Percentiles rank a stretch among this genome's conserved stretches.
Conservation (phyloP, 2,797 vertebrate species). For the Anguilla megastoma region DNA sequence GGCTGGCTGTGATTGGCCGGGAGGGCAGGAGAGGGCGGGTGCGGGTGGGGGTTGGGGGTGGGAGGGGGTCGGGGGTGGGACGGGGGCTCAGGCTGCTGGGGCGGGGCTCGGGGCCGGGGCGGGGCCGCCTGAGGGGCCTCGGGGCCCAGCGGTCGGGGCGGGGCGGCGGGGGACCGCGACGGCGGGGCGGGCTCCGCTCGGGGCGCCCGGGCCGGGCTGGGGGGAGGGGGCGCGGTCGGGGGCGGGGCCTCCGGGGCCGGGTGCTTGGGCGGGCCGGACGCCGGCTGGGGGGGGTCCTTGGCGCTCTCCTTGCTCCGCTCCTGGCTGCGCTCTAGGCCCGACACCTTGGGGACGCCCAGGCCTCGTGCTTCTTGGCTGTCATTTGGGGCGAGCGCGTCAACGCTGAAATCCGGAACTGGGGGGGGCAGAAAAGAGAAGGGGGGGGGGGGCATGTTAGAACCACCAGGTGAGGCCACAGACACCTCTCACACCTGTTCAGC, state of each 20-base stretch:
- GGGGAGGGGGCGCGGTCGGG: constrained; percentile 53
- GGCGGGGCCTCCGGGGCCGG: constrained; percentile 62
- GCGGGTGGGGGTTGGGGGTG: constrained; percentile 62
- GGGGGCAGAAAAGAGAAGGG: constrained; percentile 40
- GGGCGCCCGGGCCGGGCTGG: constrained; percentile 49
- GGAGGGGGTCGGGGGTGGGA: constrained; percentile 67
- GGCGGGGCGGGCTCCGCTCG: constrained; percentile 48
- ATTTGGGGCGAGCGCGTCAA: constrained; percentile 79
- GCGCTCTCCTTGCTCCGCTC: constrained; percentile 91
- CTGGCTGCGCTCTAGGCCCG: constrained; percentile 96
- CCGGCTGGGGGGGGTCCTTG: constrained; percentile 73
- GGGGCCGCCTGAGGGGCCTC: constrained; percentile 65
- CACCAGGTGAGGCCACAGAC: not conserved
- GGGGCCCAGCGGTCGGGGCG: constrained; percentile 64
- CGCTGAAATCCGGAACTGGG: constrained; percentile 83
- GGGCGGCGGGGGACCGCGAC: constrained; percentile 59
- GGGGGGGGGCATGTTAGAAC: constrained; percentile 39
- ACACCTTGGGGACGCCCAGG: constrained; percentile 86
- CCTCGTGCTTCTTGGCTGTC: constrained; percentile 83
- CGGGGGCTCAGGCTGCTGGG: constrained; percentile 59
- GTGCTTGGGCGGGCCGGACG: constrained; percentile 73
- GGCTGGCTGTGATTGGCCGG: constrained; percentile 70
- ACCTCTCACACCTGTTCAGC: not conserved
- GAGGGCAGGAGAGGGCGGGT: constrained; percentile 73
- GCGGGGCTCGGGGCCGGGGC: constrained; percentile 55